Evolutionary conservation across 2,888 invertebrate genomes (phyloP).

Genomic region (Apamea anceps): DNA sequence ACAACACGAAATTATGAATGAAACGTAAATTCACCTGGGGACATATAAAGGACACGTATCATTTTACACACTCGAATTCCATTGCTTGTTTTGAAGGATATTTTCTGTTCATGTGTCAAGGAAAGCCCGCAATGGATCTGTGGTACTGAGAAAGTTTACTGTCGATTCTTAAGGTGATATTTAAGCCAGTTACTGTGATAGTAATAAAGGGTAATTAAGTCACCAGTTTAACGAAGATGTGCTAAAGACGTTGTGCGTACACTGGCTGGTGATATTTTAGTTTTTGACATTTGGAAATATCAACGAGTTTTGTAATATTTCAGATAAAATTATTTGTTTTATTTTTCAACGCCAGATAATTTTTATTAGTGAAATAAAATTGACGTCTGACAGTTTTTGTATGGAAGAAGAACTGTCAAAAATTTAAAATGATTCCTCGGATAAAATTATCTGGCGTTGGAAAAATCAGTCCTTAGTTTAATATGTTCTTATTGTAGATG

Average conservation of each 20-base stretch:
- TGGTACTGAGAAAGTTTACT: background rate
- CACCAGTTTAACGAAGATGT: conserved; percentile 43
- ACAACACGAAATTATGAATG: conserved; percentile 49
- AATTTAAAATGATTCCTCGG: too few species aligned
- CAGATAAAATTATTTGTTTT: background rate
- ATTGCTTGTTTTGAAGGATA: conserved; percentile 31
- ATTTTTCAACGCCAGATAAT: too few species aligned
- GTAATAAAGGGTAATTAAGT: conserved; percentile 55
- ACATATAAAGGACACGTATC: conserved; percentile 19
- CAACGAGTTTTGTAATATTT: background rate
- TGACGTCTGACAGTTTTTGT: too few species aligned
- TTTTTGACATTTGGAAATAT: conserved; percentile 19
- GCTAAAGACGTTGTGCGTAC: conserved; percentile 15
- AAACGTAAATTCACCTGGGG: conserved; percentile 44
- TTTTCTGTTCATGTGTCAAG: background rate
- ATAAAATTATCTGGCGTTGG: too few species aligned
- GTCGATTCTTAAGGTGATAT: conserved; percentile 15
- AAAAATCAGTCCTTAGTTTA: background rate
- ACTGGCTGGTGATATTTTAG: conserved; percentile 23
- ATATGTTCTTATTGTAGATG: background rate
- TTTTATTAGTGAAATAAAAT: too few species aligned
- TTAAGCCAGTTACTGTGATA: conserved; percentile 35
- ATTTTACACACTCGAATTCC: conserved; percentile 7
- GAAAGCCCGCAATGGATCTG: conserved; percentile 25
- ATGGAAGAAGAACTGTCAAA: too few species aligned